A percentile compares a stretch with the other conserved stretches of the same genome.
phyloP scores from a whole-genome alignment of 1,140 invertebrate genomes.

The Hylaeus volcanicus region DNA sequence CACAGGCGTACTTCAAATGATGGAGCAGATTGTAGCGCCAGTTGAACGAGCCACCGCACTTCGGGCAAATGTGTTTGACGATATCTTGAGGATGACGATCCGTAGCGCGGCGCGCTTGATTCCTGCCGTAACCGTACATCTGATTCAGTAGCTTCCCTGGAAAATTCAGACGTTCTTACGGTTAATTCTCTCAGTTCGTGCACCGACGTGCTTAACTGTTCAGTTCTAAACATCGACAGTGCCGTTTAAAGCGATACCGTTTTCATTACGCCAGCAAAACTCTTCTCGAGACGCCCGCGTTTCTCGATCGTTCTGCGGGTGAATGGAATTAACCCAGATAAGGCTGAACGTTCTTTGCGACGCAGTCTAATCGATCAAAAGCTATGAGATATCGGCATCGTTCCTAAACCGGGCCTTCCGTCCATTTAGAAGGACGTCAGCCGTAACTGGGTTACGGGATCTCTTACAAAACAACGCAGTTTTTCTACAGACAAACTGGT shows the following conservation, averaged over 20 bases:
- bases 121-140: constrained; percentile 3
- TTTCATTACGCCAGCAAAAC: no score
- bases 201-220: background rate
- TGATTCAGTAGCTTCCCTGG: constrained; percentile 31
- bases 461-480: background rate
- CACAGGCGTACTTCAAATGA: constrained; percentile 85
- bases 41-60: constrained; percentile 81
- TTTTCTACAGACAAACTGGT: background rate
- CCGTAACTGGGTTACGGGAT: background rate
- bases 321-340: no score
- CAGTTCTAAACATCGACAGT: background rate
- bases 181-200: constrained; percentile 21
- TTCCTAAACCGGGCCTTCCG: no score
- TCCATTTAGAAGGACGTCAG: no score
- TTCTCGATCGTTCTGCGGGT: no score
- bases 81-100: constrained; percentile 6
- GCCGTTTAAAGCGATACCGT: background rate
- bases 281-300: no score
- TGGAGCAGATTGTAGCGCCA: constrained; percentile 79
- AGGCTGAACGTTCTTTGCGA: no score
- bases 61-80: constrained; percentile 74
- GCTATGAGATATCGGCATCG: no score
- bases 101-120: constrained; percentile 1
- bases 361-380: no score
- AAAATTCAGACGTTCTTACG: constrained; percentile 51